Evolutionary conservation across 2,888 invertebrate genomes (phyloP), one percentile per base, ranked within the genome.

Genomic region (Nephrotoma appendiculata): DNA sequence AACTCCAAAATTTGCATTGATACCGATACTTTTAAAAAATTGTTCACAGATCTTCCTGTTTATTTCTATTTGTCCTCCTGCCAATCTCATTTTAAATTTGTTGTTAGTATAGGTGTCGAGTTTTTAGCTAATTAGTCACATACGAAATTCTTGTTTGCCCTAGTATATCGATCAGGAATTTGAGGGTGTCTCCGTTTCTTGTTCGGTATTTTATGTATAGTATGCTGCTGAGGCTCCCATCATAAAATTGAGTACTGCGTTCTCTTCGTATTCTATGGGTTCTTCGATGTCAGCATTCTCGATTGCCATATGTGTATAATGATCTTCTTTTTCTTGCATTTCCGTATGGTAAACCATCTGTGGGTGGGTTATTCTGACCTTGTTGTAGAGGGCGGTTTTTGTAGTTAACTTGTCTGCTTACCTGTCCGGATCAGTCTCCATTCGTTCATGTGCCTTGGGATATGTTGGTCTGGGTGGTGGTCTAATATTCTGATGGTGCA

Each of bases 111-210:
- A 4, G 86, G 71, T 19, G 42, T 45, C 41, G 41, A 7, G 5
- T 86, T 83, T 57, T 7, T 11, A 0, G 52, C 83, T 11, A 86
- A 83, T 42, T 86, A 48, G 2, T 15, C 6, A 43, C 42, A 42
- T 11, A 87, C 83, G 19, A 87, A 87, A 45, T 87, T 87, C 57
- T 87, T 87, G 12, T 87, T 87, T 0, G 87, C 83, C 1, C 87
- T 44, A 87, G 19, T 87, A n/a, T n/a, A 57, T 87, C 71, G n/a
- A 87, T 45, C 41, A 87, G 12, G 19, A 87, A 87, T 41, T 86
- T 87, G 6, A 86, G 41, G 43, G 83, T 85, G 42, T 86, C 41
- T 0, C 85, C 43, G 9, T 71, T 43, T 11, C 5, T 57, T n/a
- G 42, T 71, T 41, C 12, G 57, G 43, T 86, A 52, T 19, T 84